Conservation (phyloP, 1,140 invertebrate species). For the Diorhabda elongata region DNA sequence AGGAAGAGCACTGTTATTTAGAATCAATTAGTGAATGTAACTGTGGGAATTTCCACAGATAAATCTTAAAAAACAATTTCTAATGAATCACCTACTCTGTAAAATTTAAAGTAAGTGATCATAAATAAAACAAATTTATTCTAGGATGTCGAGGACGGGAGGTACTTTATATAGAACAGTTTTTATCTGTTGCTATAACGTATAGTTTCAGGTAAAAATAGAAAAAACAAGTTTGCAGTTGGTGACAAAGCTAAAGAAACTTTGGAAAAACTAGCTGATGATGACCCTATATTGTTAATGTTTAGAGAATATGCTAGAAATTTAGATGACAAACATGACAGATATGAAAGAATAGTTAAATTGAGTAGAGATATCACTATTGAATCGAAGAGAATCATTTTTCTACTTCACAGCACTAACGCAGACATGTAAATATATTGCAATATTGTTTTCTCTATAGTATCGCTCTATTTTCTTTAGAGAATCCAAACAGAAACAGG, state of each 20-base stretch:
- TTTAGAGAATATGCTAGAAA: slow-evolving; percentile 66
- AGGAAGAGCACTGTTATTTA: too few relatives aligned
- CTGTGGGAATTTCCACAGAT: too few relatives aligned
- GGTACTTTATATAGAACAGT: neutral
- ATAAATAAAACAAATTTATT: too few relatives aligned
- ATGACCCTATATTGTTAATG: slow-evolving; percentile 60
- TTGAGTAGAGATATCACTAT: slow-evolving; percentile 85
- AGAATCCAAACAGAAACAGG: slow-evolving; percentile 53
- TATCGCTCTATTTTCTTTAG: slow-evolving; percentile 41
- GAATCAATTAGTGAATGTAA: too few relatives aligned
- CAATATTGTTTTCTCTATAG: neutral
- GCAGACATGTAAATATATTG: slow-evolving; percentile 41
- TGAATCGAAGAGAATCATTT: slow-evolving; percentile 87
- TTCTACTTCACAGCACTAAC: slow-evolving; percentile 72
- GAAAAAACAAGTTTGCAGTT: slow-evolving; percentile 28
- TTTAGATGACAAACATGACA: slow-evolving; percentile 77
- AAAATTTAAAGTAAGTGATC: too few relatives aligned
- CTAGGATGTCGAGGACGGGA: neutral
- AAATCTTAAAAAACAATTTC: too few relatives aligned
- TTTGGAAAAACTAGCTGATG: slow-evolving; percentile 47
- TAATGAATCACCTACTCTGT: too few relatives aligned
- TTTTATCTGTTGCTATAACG: too few relatives aligned
- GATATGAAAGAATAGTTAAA: slow-evolving; percentile 80
- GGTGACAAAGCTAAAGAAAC: slow-evolving; percentile 39
- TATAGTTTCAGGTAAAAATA: neutral